phyloP scores from a whole-genome alignment of 2,113 vertebrate genomes.

The Notiomystis cincta region DNA sequence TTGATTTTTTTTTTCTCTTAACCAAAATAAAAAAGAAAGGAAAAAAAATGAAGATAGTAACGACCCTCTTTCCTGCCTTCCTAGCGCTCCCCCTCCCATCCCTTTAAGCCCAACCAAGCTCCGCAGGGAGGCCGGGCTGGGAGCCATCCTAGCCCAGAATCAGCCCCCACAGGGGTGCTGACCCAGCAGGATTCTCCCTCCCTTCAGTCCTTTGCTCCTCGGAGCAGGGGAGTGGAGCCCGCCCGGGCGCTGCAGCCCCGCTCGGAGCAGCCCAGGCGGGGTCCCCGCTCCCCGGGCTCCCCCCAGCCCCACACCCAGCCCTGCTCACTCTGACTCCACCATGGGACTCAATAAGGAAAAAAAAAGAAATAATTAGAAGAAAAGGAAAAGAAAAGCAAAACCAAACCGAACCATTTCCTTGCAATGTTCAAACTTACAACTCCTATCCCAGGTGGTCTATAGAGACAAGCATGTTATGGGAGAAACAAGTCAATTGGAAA shows the following conservation, averaged over 20 bases:
- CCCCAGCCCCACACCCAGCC: background rate
- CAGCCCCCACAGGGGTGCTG: background rate
- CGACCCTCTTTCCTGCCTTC: conserved; percentile 49
- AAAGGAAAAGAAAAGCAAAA: conserved; percentile 36
- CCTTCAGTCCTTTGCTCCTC: background rate
- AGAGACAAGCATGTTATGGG: conserved; percentile 64
- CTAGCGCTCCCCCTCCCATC: conserved; percentile 18
- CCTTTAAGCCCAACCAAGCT: background rate
- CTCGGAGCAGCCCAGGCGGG: background rate
- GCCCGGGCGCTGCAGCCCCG: background rate
- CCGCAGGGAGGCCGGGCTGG: background rate
- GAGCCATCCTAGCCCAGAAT: background rate
- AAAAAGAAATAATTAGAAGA: conserved; percentile 31
- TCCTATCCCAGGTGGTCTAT: conserved; percentile 57
- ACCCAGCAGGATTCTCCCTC: background rate
- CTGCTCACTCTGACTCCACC: conserved; percentile 10
- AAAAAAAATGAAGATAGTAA: conserved; percentile 64
- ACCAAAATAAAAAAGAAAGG: conserved; percentile 49
- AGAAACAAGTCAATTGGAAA: conserved; percentile 59
- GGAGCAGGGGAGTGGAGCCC: background rate
- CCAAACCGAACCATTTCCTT: conserved; percentile 44
- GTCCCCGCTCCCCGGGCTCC: background rate
- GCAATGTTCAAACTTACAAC: conserved; percentile 55
- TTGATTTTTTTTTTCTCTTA: conserved; percentile 74
- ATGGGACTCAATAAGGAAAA: background rate